These are phyloP conservation scores for Notodonta ziczac DNA, from an alignment of 2,888 invertebrate species.

Conservation along the genomic window DNA sequence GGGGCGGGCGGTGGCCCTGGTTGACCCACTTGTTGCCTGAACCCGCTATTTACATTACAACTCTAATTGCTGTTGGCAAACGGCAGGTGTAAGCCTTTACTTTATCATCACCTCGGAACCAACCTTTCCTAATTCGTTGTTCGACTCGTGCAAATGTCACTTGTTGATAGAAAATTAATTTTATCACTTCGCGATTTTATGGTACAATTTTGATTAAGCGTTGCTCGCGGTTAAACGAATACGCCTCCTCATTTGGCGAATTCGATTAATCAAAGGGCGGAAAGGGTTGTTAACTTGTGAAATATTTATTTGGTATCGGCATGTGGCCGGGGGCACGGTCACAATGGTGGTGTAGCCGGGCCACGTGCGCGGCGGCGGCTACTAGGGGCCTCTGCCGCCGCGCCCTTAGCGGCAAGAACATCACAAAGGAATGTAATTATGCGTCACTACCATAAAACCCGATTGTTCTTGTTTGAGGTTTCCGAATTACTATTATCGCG, in stretches of 20 bases:
- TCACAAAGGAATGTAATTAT: slow-evolving; percentile 78
- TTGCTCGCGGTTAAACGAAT: no score
- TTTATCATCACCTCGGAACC: slow-evolving; percentile 54
- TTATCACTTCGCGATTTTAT: slow-evolving; percentile 12
- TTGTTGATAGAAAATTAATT: slow-evolving; percentile 21
- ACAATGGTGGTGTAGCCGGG: slow-evolving; percentile 14
- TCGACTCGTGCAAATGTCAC: slow-evolving; percentile 42
- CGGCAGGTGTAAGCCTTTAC: slow-evolving; percentile 54
- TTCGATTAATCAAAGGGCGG: no score
- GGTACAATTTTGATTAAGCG: no score
- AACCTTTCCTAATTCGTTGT: slow-evolving; percentile 55
- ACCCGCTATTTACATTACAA: slow-evolving; percentile 73
- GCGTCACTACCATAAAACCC: slow-evolving; percentile 61
- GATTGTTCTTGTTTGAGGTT: slow-evolving; percentile 54
- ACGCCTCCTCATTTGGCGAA: no score
- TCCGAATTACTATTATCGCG: neutral
- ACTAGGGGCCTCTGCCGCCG: slow-evolving; percentile 17
- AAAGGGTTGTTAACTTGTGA: neutral
- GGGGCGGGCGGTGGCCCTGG: slow-evolving; percentile 52
- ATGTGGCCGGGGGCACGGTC: slow-evolving; percentile 13
- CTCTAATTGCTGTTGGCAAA: slow-evolving; percentile 64
- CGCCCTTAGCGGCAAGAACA: slow-evolving; percentile 28
- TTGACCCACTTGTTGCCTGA: slow-evolving; percentile 83
- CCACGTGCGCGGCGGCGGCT: slow-evolving; percentile 23
- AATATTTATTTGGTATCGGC: neutral